Evolutionary conservation across 2,888 invertebrate species (phyloP), one percentile per base, ranked within the genome.

Genomic region (Axea sp.): DNA sequence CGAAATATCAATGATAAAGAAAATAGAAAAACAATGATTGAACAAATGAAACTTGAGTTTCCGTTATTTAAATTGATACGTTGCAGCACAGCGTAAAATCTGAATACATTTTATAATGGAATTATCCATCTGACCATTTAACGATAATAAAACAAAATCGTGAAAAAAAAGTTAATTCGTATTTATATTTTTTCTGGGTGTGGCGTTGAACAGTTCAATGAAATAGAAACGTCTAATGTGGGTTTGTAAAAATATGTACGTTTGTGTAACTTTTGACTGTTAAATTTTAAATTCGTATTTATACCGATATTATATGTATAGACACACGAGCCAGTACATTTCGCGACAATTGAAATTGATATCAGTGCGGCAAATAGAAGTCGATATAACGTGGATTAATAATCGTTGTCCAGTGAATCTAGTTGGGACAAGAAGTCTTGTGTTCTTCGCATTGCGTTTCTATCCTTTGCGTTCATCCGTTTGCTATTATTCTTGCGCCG

Each of bases 261-360:
- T 28, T 28, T 28, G 1, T 9, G 9, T 28, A 28, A n/a, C n/a
- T n/a, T n/a, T n/a, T n/a, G n/a, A n/a, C n/a, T n/a, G n/a, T 51
- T 68, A 53, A 53, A 69, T 39, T 60, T 53, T 45, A 47, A 62
- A 69, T 53, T 60, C 55, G 60, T 62, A 69, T 55, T 68, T 53
- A 60, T 69, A 69, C 37, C 59, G 60, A 60, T 60, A 60, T 69
- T 45, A 69, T 60, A 69, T 53, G 65, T 64, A 53, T 72, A 72
- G 72, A 72, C 51, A 72, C 72, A 72, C 57, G 72, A 60, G 60
- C 69, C 59, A 69, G 60, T 60, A 69, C 53, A 60, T 69, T 60
- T 69, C 60, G 60, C 59, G 45, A 60, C 51, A 69, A 53, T 51
- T 69, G 53, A 59, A 72, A 39, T 55, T 72, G 65, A 65, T 72